These are phyloP conservation scores for Hypercompe scribonia DNA, from an alignment of 2,888 invertebrate genomes.

Conservation along the genomic window DNA sequence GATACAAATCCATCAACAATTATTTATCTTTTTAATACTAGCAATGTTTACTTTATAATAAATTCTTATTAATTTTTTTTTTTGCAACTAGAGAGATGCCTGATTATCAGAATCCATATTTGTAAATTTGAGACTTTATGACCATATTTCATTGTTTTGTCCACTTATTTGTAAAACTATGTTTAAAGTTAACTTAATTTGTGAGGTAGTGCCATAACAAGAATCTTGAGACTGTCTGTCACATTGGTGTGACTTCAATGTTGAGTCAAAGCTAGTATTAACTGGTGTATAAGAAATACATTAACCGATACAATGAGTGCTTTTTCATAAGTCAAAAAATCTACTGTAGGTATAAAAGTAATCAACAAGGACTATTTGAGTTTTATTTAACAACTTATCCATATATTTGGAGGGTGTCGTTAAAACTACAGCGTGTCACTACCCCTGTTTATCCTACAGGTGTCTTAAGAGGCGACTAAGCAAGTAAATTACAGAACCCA, in stretches of 20 bases:
- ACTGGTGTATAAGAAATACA: slow-evolving; percentile 1
- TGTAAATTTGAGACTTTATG: not conserved
- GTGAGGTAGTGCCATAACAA: not conserved
- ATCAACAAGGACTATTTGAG: not conserved
- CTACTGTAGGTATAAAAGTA: not conserved
- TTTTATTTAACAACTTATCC: not conserved
- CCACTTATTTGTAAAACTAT: not conserved
- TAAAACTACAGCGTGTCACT: too few species aligned
- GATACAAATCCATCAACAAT: too few species aligned
- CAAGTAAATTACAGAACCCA: too few species aligned
- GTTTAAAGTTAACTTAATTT: not conserved
- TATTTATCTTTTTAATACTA: too few species aligned
- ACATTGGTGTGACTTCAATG: not conserved
- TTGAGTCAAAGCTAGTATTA: not conserved
- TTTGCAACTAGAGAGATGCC: not conserved
- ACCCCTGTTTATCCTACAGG: too few species aligned
- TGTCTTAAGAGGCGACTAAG: too few species aligned
- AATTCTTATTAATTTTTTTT: too few species aligned
- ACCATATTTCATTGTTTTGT: not conserved
- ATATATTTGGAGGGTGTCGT: too few species aligned
- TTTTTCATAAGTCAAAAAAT: not conserved
- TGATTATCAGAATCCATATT: not conserved
- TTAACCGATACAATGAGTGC: not conserved
- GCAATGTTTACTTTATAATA: too few species aligned
- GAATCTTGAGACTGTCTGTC: not conserved